Conservation (phyloP, 2,888 invertebrate genomes). For the Calameuta pallipes region DNA sequence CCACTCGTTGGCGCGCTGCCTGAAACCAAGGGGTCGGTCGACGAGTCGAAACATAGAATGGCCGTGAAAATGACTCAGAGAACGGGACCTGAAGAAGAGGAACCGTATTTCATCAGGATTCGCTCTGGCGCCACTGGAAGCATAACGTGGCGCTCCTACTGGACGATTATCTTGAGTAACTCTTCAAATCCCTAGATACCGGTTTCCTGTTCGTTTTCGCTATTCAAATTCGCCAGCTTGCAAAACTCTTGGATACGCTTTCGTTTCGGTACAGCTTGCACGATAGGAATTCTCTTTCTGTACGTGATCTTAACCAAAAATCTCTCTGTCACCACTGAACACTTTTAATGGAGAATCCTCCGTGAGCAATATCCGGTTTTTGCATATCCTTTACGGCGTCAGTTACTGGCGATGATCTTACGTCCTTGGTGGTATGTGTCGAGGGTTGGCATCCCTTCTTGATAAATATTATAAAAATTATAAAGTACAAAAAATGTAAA, state of each 20-base stretch:
- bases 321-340: constrained; percentile 7
- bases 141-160: not conserved
- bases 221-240: not conserved
- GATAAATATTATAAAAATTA: constrained; percentile 29
- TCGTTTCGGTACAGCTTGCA: not conserved
- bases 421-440: not conserved
- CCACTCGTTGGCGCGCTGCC: constrained; percentile 57
- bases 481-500: constrained; percentile 29
- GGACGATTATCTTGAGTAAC: not conserved
- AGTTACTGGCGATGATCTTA: not conserved
- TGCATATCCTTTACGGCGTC: constrained; percentile 15
- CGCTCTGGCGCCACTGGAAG: not conserved
- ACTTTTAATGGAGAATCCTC: constrained; percentile 13
- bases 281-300: not conserved
- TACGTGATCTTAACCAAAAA: not conserved
- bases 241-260: not conserved
- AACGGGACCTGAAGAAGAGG: constrained; percentile 20
- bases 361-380: not conserved
- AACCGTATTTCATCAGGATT: constrained; percentile 5
- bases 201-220: not conserved
- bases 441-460: not conserved
- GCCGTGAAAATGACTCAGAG: constrained; percentile 38
- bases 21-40: constrained; percentile 52
- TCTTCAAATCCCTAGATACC: not conserved
- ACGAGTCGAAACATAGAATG: constrained; percentile 60